phyloP scores from a whole-genome alignment of 2,113 vertebrate genomes.

The Gnathonemus longibarbis region DNA sequence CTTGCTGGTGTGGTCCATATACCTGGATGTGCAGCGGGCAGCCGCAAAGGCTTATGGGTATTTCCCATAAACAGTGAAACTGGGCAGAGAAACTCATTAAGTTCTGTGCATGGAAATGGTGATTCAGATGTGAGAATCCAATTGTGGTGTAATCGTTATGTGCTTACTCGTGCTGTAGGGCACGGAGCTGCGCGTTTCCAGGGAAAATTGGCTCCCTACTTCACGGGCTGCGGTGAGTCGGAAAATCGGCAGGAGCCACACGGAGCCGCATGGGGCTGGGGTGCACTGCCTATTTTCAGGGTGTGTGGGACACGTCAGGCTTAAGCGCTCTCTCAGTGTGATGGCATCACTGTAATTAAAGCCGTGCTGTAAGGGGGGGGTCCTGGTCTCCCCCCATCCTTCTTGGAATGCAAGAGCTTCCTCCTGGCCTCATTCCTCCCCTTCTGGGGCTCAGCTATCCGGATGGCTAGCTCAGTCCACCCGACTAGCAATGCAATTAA shows the following conservation, averaged over 20 bases:
- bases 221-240: neutral
- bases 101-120: neutral
- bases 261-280: neutral
- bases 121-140: neutral
- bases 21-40: neutral
- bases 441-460: neutral
- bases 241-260: neutral
- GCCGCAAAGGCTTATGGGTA: neutral
- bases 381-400: neutral
- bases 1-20: neutral
- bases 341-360: neutral
- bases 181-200: neutral
- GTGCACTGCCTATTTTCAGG: neutral
- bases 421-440: neutral
- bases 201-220: neutral
- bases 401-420: neutral
- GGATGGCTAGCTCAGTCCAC: neutral
- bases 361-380: neutral
- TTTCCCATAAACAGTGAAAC: neutral
- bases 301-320: neutral
- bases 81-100: neutral
- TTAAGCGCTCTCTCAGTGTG: neutral
- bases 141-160: neutral
- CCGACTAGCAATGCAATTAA: conserved; percentile 5
- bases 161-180: neutral